Evolutionary conservation across 2,113 vertebrate species (phyloP).

Genomic region (Raja brachyura): DNA sequence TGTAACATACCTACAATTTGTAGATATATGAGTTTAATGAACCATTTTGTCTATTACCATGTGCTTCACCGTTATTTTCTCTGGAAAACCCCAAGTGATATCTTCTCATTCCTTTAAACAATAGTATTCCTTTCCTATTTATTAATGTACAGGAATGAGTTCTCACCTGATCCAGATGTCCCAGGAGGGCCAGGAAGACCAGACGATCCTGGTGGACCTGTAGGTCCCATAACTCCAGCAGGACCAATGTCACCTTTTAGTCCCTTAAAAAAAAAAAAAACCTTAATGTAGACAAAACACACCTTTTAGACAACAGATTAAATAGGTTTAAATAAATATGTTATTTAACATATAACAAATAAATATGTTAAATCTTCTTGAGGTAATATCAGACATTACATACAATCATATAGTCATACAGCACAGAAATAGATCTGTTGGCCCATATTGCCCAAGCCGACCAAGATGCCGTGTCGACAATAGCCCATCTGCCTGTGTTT

Average conservation of each 20-base stretch:
- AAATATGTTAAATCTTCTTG: slow-evolving; percentile 4
- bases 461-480: no score
- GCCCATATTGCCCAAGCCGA: no score
- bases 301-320: neutral
- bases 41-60: neutral
- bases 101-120: neutral
- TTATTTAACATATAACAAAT: no score
- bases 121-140: neutral
- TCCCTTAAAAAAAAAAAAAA: slow-evolving; percentile 59
- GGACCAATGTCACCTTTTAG: slow-evolving; percentile 75
- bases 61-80: neutral
- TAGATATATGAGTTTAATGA: neutral
- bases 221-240: slow-evolving; percentile 72
- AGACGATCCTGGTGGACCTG: slow-evolving; percentile 74
- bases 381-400: neutral
- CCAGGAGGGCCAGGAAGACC: slow-evolving; percentile 83
- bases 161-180: slow-evolving; percentile 71
- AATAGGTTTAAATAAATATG: neutral
- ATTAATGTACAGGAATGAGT: neutral
- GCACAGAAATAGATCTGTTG: no score
- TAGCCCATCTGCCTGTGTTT: no score
- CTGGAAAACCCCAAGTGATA: neutral
- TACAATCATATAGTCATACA: no score
- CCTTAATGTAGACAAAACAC: neutral
- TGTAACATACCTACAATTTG: no score